These are phyloP conservation scores for Argyra leucocephala DNA, from an alignment of 2,888 invertebrate genomes.

Conservation along the genomic window DNA sequence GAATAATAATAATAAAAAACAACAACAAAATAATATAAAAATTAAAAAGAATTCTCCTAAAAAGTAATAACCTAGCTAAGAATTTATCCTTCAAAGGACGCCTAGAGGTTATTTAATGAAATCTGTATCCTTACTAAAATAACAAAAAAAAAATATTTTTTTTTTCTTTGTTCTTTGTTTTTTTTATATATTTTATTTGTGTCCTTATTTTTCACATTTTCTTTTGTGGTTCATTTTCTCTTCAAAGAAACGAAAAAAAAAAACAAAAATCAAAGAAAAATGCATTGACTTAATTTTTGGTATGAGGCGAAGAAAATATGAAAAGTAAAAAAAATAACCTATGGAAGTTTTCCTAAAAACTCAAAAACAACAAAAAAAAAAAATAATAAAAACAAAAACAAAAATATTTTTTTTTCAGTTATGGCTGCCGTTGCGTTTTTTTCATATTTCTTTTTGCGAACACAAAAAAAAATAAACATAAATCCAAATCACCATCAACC, in stretches of 20 bases:
- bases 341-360: neutral
- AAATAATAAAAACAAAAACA: neutral
- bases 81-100: conserved; percentile 6
- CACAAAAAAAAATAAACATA: neutral
- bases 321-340: neutral
- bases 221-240: too few relatives aligned
- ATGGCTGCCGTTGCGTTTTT: neutral
- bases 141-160: neutral
- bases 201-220: too few relatives aligned
- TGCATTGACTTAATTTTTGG: neutral
- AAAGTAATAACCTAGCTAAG: neutral
- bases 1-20: neutral
- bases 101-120: conserved; percentile 4
- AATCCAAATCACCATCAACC: neutral
- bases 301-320: neutral
- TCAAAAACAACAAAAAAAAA: neutral
- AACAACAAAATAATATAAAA: neutral
- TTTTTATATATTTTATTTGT: too few relatives aligned
- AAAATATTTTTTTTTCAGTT: neutral
- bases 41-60: neutral
- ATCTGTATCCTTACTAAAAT: neutral
- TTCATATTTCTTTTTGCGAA: neutral
- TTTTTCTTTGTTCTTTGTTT: too few relatives aligned
- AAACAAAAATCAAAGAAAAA: neutral
- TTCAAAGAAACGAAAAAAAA: neutral